Percentiles rank a stretch among this genome's conserved stretches.
Evolutionary conservation across 2,113 vertebrate genomes (phyloP).

Genomic region (Dicerorhinus sumatrensis): DNA sequence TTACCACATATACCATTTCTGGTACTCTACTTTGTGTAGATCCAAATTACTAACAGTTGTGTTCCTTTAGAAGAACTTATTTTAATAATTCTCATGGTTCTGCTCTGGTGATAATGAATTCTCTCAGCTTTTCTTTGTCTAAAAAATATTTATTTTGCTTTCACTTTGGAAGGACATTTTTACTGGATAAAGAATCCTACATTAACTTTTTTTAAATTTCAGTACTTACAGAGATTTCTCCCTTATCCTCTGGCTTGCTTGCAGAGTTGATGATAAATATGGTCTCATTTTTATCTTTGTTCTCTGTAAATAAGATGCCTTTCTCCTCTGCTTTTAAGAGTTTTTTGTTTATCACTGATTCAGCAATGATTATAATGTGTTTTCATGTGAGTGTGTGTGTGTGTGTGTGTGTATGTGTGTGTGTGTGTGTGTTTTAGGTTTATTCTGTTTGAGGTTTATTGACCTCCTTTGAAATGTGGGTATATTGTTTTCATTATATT

Average conservation of each 20-base stretch:
- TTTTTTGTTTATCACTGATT: not conserved
- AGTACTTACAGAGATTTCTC: not conserved
- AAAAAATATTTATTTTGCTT: not conserved
- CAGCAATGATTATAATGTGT: not conserved
- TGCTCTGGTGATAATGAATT: not conserved
- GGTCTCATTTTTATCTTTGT: not conserved
- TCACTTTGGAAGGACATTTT: not conserved
- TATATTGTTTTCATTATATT: not conserved
- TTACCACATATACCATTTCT: not conserved
- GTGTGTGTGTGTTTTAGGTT: not conserved
- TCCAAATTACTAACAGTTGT: not conserved
- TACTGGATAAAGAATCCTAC: not conserved
- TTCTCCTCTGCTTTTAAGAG: not conserved
- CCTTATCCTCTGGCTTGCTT: not conserved
- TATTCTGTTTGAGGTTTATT: not conserved
- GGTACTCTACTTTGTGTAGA: not conserved
- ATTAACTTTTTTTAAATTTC: not conserved
- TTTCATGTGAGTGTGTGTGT: not conserved
- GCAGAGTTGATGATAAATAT: not conserved
- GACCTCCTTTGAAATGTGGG: not conserved
- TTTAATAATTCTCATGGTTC: not conserved
- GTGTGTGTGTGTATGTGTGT: not conserved
- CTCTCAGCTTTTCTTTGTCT: not conserved
- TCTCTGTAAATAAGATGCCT: not conserved
- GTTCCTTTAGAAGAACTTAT: not conserved